These are phyloP conservation scores for Contarinia nasturtii DNA, from an alignment of 1,140 invertebrate genomes.

Conservation along the genomic window DNA sequence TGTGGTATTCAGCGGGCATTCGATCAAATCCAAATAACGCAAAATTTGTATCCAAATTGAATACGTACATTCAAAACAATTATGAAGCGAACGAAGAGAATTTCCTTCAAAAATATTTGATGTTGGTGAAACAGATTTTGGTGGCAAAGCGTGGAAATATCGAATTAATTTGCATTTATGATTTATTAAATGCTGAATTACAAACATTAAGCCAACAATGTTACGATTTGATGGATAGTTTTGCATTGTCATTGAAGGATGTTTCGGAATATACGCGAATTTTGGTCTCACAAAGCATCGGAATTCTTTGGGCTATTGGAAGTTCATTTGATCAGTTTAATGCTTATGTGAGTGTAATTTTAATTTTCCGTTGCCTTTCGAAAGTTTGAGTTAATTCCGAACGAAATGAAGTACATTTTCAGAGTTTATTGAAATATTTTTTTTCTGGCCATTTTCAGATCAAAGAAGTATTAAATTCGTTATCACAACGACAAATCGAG, in stretches of 20 bases:
- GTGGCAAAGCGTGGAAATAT: conserved; percentile 20
- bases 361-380: neutral
- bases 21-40: conserved; percentile 23
- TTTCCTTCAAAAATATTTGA: conserved; percentile 20
- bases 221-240: conserved; percentile 15
- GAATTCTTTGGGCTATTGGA: conserved; percentile 18
- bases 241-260: conserved; percentile 18
- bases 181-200: conserved; percentile 19
- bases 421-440: too few species aligned
- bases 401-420: too few species aligned
- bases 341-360: conserved; percentile 5
- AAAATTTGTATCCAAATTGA: conserved; percentile 11
- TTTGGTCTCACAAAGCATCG: conserved; percentile 18
- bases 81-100: conserved; percentile 13
- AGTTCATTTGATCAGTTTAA: conserved; percentile 15
- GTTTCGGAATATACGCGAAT: conserved; percentile 19
- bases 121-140: conserved; percentile 18
- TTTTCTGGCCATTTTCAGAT: too few species aligned
- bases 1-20: conserved; percentile 27
- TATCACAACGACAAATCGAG: conserved; percentile 17
- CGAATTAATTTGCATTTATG: conserved; percentile 15
- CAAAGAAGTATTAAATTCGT: conserved; percentile 10
- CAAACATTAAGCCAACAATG: conserved; percentile 15
- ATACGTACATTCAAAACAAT: conserved; percentile 14
- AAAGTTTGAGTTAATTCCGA: neutral